Evolutionary conservation across 2,797 vertebrate genomes (phyloP), one percentile per base, ranked within the genome.

Genomic region (Acanthornis magna): DNA sequence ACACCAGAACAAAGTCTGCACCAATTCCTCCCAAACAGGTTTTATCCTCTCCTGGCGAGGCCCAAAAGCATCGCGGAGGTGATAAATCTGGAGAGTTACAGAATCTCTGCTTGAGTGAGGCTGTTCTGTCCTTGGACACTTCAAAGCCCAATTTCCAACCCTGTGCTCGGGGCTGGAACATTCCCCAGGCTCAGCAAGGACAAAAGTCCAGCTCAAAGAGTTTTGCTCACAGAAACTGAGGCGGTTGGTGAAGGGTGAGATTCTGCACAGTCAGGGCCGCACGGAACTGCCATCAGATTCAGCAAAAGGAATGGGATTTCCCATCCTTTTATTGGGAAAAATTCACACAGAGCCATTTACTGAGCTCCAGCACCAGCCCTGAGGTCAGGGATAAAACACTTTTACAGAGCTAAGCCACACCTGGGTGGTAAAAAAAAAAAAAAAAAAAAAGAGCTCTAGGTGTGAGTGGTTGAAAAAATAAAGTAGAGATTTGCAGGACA

Each of bases 51-150:
- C 70, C 60, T 61, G 67, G 20, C 16, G 76, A 87, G 3, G 1
- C 38, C 4, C 40, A 4, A 38, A 55, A 65, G 7, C 16, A 1
- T 6, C 8, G 3, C 4, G 38, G 61, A 29, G 29, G 53, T 3
- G 30, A 1, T 0, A 2, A 21, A 27, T 3, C 16, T 34, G 32
- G 32, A 36, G 48, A 45, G 14, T 14, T 29, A 2, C 22, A 38
- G 40, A 19, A 20, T 2, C 29, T 47, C 40, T 4, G 4, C 17
- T 0, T 8, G 54, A 32, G 18, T 0, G 17, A 66, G 42, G 30
- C 1, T 11, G 19, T 13, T 48, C 42, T 30, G 38, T 10, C 29
- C 43, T 5, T 7, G 17, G n/a, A 11, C 11, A 6, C 38, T 34
- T 23, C 68, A 40, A 36, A 78, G 27, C 9, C 4, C 1, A 0